Evolutionary conservation across 2,113 vertebrate genomes (phyloP), one percentile per base, ranked within the genome.

Genomic region (Glareola pratincola): DNA sequence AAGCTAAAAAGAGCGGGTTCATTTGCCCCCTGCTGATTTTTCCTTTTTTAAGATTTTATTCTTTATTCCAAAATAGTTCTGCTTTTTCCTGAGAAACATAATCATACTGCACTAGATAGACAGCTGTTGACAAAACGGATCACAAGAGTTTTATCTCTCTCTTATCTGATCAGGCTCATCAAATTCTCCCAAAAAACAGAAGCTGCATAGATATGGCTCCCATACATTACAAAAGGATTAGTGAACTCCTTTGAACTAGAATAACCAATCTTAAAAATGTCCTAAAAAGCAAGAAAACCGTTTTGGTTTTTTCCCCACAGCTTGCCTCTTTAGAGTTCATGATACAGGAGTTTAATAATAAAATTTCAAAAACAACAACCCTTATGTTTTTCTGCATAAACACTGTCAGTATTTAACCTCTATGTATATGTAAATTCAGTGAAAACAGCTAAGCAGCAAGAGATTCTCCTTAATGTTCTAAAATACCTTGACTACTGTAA

Each of bases 141-240:
- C 30, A 60, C 7, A 89, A 36, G 59, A 74, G 62, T 73, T 95
- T 89, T 92, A 18, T 27, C 72, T 64, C 73, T 68, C 36, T 85
- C 79, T 92, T 79, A 96, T 80, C 77, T 90, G 88, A 97, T 92
- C 72, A 88, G 79, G 80, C 74, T 91, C 47, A 85, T 95, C 90
- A 79, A 94, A 81, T 17, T 56, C 43, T 84, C 24, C 78, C 68
- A 83, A 76, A 81, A 86, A 48, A 7, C 24, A 94, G 74, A 73
- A 90, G 69, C 57, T 67, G 19, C 59, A 89, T 47, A 93, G 64
- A 96, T 92, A 94, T 26, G 41, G 68, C 16, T 92, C 62, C 43
- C 14, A 26, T 29, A 76, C 12, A 14, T 66, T 83, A 84, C 24
- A 82, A 74, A 76, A 91, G 10, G 32, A 84, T 80, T 26, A 24